Percentiles rank a stretch among this genome's conserved stretches.
Conservation (phyloP, 2,797 vertebrate genomes). For the Menidia menidia region DNA sequence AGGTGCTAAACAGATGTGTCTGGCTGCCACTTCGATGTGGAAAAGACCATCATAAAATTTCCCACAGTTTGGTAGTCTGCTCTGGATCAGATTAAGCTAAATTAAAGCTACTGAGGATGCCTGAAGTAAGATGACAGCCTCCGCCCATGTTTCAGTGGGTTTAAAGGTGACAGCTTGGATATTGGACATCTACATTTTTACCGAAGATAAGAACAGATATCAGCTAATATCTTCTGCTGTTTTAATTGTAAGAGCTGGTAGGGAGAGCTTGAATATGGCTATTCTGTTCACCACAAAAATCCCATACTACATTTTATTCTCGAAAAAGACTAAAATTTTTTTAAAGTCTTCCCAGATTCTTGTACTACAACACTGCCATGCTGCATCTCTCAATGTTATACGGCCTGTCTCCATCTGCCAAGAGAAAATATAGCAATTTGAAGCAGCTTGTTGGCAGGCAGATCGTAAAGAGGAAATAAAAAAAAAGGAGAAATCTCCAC, state of each 20-base stretch:
- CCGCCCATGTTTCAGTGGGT: background rate
- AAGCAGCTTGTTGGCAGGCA: slow-evolving; percentile 76
- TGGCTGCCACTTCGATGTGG: background rate
- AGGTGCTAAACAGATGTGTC: slow-evolving; percentile 4
- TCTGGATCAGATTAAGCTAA: background rate
- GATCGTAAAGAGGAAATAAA: slow-evolving; percentile 64
- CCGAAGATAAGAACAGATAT: background rate
- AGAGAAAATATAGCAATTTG: slow-evolving; percentile 76
- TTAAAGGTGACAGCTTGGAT: background rate
- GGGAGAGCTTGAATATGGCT: background rate
- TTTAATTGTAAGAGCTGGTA: background rate
- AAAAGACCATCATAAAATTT: background rate
- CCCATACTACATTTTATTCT: too few species aligned
- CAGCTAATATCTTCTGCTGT: background rate
- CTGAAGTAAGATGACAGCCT: background rate
- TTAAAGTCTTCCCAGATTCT: slow-evolving; percentile 18
- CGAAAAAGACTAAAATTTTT: too few species aligned
- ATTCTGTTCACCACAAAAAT: background rate
- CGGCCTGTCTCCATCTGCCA: slow-evolving; percentile 69
- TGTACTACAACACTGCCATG: slow-evolving; percentile 34
- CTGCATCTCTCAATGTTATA: slow-evolving; percentile 68
- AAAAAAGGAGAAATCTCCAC: slow-evolving; percentile 58
- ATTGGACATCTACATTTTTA: background rate
- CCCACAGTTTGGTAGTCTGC: background rate
- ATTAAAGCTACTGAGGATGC: background rate